A percentile compares a stretch with the other conserved stretches of the same genome.
Conservation (phyloP, 2,797 vertebrate species). For the Notolepis coatsorum region DNA sequence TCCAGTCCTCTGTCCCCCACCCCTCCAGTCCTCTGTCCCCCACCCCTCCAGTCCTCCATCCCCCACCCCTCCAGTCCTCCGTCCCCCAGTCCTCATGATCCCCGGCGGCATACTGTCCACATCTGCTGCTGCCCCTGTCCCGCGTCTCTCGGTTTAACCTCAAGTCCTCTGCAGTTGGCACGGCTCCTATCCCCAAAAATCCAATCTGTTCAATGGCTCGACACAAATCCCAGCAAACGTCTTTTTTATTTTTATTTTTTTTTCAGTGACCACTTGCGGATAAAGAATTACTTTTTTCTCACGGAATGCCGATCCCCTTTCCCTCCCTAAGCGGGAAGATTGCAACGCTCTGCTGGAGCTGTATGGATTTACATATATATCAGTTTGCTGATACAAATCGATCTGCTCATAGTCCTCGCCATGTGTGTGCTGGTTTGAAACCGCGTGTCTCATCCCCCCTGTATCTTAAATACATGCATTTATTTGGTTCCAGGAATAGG, state of each 20-base stretch:
- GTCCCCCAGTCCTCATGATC: constrained; percentile 53
- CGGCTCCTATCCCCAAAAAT: constrained; percentile 10
- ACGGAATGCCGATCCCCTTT: neutral
- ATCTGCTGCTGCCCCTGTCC: constrained; percentile 49
- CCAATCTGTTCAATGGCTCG: constrained; percentile 28
- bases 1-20: too few relatives aligned
- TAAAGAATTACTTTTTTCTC: constrained; percentile 45
- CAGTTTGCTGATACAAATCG: neutral
- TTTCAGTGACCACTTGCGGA: constrained; percentile 42
- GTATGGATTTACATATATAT: constrained; percentile 45
- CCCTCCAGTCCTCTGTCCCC: too few relatives aligned
- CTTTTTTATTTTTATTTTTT: constrained; percentile 53
- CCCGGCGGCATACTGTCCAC: constrained; percentile 41
- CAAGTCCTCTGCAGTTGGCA: constrained; percentile 58
- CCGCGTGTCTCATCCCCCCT: constrained; percentile 12
- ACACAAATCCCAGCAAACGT: constrained; percentile 47
- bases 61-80: neutral
- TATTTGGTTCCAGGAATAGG: neutral
- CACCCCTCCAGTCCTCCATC: too few relatives aligned
- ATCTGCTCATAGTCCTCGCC: constrained; percentile 1
- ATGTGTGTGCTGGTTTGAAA: constrained; percentile 4
- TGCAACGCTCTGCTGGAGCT: constrained; percentile 18
- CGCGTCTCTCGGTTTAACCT: constrained; percentile 42
- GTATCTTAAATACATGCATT: constrained; percentile 3
- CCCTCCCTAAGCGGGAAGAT: neutral